Evolutionary conservation across 2,797 vertebrate genomes (phyloP).

Genomic region (Simalia tracyae): DNA sequence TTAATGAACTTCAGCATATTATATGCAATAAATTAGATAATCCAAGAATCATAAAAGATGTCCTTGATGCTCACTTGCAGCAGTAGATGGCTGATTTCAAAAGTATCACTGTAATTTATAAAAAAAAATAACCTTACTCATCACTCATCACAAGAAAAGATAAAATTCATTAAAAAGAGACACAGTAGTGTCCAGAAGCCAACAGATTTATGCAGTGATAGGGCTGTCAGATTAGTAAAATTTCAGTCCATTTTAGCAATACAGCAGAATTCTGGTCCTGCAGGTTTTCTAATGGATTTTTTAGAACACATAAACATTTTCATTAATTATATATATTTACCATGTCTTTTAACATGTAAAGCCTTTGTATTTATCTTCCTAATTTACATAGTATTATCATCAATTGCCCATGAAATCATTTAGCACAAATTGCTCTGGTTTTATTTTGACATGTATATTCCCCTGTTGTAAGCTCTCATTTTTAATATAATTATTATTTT

Average conservation of each 20-base stretch:
- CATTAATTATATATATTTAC: not conserved
- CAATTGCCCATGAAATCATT: not conserved
- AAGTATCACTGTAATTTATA: constrained; percentile 34
- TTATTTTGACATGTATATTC: not conserved
- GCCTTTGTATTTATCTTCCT: not conserved
- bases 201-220: not conserved
- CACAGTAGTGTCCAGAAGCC: not conserved
- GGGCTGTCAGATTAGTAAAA: not conserved
- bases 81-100: constrained; percentile 20
- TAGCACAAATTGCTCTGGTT: not conserved
- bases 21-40: constrained; percentile 46
- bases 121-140: constrained; percentile 36
- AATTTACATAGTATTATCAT: not conserved
- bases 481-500: not conserved
- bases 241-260: not conserved
- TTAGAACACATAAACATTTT: not conserved
- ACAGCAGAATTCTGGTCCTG: not conserved
- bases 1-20: constrained; percentile 34
- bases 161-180: constrained; percentile 26
- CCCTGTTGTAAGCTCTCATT: not conserved
- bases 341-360: not conserved
- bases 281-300: not conserved
- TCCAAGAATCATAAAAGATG: not conserved
- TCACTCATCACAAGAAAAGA: constrained; percentile 39
- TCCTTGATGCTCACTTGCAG: constrained; percentile 23